phyloP scores from a whole-genome alignment of 2,888 invertebrate genomes.

The Lithodes maja region DNA sequence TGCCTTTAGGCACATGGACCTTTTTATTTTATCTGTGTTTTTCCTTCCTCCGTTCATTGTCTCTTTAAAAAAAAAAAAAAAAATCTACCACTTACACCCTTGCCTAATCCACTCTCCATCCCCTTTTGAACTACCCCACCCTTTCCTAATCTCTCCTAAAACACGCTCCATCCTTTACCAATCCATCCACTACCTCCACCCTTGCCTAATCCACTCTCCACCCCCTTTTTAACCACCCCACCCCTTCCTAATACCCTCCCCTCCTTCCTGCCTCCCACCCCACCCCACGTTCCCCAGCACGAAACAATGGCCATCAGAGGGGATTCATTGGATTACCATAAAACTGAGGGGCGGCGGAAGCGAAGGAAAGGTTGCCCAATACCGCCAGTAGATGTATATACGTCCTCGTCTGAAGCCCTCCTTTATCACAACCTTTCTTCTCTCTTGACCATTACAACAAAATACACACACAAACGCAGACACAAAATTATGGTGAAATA shows the following conservation, averaged over 20 bases:
- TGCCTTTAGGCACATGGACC: too few relatives aligned
- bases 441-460: too few relatives aligned
- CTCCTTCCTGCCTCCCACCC: not conserved
- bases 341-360: constrained; percentile 43
- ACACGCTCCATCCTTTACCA: not conserved
- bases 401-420: too few relatives aligned
- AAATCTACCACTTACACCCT: too few relatives aligned
- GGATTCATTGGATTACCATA: constrained; percentile 56
- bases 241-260: not conserved
- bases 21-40: too few relatives aligned
- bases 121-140: not conserved
- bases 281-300: not conserved
- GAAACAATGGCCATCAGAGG: constrained; percentile 32
- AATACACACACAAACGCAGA: too few relatives aligned
- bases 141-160: not conserved
- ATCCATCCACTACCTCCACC: not conserved
- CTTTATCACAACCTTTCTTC: too few relatives aligned
- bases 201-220: not conserved
- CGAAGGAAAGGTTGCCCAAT: not conserved
- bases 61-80: too few relatives aligned
- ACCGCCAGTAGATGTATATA: not conserved
- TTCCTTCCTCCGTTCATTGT: too few relatives aligned
- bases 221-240: not conserved
- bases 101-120: not conserved
- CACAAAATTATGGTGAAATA: too few relatives aligned